phyloP scores from a whole-genome alignment of 2,113 vertebrate genomes.

The Hippocampus barbouri region DNA sequence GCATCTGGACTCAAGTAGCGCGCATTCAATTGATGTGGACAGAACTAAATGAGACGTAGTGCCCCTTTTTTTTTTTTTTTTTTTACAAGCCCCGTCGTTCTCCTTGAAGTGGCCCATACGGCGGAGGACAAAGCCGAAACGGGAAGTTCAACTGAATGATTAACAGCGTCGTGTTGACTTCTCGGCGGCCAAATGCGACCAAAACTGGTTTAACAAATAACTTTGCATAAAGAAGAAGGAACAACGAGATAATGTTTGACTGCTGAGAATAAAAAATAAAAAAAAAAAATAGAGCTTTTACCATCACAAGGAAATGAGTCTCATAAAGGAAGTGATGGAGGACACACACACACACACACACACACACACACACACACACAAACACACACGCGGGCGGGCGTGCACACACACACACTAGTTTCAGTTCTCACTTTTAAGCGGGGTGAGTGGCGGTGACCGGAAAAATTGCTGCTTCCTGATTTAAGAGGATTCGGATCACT shows the following conservation, averaged over 20 bases:
- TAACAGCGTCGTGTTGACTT: slow-evolving; percentile 30
- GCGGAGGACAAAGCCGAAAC: slow-evolving; percentile 13
- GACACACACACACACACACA: slow-evolving; percentile 9
- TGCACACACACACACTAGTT: slow-evolving; percentile 33
- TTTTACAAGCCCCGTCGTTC: slow-evolving; percentile 1
- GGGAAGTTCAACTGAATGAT: slow-evolving; percentile 42
- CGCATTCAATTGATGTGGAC: slow-evolving; percentile 13
- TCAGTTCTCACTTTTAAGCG: slow-evolving; percentile 68
- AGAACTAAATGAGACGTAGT: slow-evolving; percentile 14
- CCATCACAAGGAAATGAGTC: slow-evolving; percentile 64
- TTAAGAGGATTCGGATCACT: background rate
- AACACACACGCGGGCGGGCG: slow-evolving; percentile 13
- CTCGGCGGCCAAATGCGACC: background rate
- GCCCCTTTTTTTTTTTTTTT: too few species aligned
- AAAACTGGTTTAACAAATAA: slow-evolving; percentile 3
- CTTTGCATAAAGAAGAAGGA: background rate
- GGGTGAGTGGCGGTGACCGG: slow-evolving; percentile 19
- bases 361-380: slow-evolving; percentile 17
- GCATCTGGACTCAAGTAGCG: background rate
- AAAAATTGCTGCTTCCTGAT: slow-evolving; percentile 59
- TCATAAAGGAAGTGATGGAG: slow-evolving; percentile 54
- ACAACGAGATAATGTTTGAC: background rate
- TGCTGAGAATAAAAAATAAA: background rate
- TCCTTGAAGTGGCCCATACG: slow-evolving; percentile 17
- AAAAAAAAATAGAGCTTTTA: slow-evolving; percentile 7